Base-by-base conservation (phyloP, 1,140 invertebrate genomes). In the Dufourea novaeangliae region DNA sequence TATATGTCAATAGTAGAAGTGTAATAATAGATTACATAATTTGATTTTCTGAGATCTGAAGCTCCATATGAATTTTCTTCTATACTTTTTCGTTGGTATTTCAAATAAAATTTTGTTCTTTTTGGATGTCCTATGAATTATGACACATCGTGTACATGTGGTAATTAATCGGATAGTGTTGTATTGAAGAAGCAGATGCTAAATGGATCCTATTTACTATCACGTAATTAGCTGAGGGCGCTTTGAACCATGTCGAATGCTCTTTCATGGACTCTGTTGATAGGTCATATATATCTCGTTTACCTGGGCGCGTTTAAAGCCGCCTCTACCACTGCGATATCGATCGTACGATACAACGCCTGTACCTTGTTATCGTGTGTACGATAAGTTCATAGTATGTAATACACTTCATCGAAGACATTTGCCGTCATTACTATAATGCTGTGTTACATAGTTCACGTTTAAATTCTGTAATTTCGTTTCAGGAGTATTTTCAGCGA, bases 371-470 rank as follows among this genome's bases (percentile, higher is more conserved):
- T 82, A 78, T 79, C 69, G 44, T 54, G 59, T 70, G 27, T 62
- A 22, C 10, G 62, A 67, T 71, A 82, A 41, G 62, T 63, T 66
- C 52, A 54, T 54, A 57, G 61, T 52, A 37, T 50, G 27, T 63
- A 44, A 78, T 71, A 67, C 54, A 73, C 41, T 82, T 82, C 61
- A 69, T 78, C 52, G 44, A 74, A 79, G 75, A 69, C 22, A 83
- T 73, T 67, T 78, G 41, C 37, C 32, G 12, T 59, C 52, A 56
- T 64, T 70, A 56, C 29, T 69, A 46, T 62, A 66, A 46, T 34
- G 66, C 25, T 63, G 17, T 20, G 73, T n/a, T 44, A 7, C 52
- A 29, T 63, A 57, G 34, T 70, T 61, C 59, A 25, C 37, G 27
- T 66, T 77, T 61, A 77, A 64, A 73, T 32, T 20, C n/a, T n/a